A percentile compares a stretch with the other conserved stretches of the same genome.
Conservation (phyloP, 2,113 vertebrate species). For the Mixornis gularis region DNA sequence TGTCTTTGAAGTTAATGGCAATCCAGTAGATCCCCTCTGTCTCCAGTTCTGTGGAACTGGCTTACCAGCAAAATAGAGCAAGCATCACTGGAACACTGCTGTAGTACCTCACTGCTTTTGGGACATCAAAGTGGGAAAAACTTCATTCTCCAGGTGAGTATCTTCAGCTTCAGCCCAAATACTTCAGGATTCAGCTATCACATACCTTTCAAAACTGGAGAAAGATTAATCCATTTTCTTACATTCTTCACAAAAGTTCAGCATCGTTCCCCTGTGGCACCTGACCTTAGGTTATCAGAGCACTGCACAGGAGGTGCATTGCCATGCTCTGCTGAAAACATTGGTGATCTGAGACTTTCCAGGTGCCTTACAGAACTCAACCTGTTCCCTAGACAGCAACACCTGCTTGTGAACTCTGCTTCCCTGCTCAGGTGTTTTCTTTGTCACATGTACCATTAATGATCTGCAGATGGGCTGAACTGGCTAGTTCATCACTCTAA, state of each 20-base stretch:
- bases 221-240: neutral
- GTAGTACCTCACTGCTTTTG: neutral
- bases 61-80: neutral
- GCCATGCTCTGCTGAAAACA: neutral
- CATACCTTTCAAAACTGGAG: neutral
- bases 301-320: neutral
- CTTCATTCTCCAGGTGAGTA: neutral
- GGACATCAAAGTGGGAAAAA: neutral
- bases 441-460: conserved; percentile 23
- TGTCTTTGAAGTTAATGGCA: neutral
- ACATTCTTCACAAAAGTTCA: neutral
- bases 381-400: conserved; percentile 16
- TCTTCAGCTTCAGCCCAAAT: neutral
- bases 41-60: neutral
- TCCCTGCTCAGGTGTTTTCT: conserved; percentile 50
- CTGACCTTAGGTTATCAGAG: neutral
- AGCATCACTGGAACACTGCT: neutral
- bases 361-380: conserved; percentile 17
- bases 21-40: neutral
- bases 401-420: conserved; percentile 28
- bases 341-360: conserved; percentile 30
- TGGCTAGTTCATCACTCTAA: neutral
- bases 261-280: neutral
- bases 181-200: neutral
- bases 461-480: conserved; percentile 46